phyloP scores from a whole-genome alignment of 2,888 invertebrate species.

The Zonitis immaculata region DNA sequence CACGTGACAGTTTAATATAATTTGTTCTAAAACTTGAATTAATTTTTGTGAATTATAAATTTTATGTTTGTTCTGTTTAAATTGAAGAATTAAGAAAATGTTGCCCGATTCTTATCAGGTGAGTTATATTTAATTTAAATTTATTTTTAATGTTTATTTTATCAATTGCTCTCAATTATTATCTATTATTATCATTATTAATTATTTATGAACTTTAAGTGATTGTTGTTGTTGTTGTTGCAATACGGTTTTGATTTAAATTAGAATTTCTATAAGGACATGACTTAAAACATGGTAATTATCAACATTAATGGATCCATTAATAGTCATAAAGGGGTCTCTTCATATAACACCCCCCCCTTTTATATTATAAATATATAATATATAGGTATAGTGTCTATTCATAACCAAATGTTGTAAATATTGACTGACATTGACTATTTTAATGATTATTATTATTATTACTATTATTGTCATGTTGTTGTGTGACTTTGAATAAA shows the following conservation, averaged over 20 bases:
- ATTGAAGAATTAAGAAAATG: neutral
- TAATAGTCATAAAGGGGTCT: slow-evolving; percentile 12
- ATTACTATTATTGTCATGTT: neutral
- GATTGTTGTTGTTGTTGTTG: neutral
- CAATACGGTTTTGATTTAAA: slow-evolving; percentile 14
- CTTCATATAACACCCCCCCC: neutral
- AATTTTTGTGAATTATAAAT: too few species aligned
- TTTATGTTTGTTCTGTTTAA: too few species aligned
- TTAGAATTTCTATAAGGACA: slow-evolving; percentile 14
- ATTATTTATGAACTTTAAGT: neutral
- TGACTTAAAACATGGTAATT: slow-evolving; percentile 26
- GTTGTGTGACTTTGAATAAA: neutral
- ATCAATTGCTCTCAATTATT: too few species aligned
- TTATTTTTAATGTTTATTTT: too few species aligned
- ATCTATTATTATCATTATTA: neutral
- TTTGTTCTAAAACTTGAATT: too few species aligned
- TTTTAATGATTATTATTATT: neutral
- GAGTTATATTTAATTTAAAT: too few species aligned
- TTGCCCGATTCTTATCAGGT: too few species aligned
- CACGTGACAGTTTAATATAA: neutral
- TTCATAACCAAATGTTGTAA: slow-evolving; percentile 15
- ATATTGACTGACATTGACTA: slow-evolving; percentile 7
- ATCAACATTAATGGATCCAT: slow-evolving; percentile 24
- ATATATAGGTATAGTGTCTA: slow-evolving; percentile 7
- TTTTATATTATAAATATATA: neutral